These are phyloP conservation scores for Morpho achilles DNA, from an alignment of 2,888 invertebrate species.

Conservation along the genomic window DNA sequence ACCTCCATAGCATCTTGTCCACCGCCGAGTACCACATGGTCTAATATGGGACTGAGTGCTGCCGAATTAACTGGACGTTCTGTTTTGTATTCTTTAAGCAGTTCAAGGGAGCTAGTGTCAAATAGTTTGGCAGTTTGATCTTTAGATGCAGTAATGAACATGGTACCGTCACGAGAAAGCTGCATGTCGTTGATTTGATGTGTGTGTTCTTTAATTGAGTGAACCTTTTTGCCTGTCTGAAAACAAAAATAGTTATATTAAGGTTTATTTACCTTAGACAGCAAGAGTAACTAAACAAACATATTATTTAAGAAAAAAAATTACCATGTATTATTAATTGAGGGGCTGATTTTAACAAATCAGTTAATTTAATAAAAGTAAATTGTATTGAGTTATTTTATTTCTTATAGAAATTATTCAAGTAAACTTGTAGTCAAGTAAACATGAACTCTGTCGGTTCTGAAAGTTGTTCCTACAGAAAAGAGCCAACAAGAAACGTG, in stretches of 20 bases:
- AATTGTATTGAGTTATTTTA: too few relatives aligned
- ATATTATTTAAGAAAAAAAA: too few relatives aligned
- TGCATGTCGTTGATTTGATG: constrained; percentile 98
- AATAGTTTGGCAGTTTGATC: constrained; percentile 97
- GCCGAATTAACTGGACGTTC: constrained; percentile 99
- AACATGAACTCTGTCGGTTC: too few relatives aligned
- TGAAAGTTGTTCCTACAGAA: too few relatives aligned
- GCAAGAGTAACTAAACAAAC: too few relatives aligned
- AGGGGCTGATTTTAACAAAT: too few relatives aligned
- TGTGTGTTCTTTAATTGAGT: constrained; percentile 89
- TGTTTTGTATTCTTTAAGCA: constrained; percentile 97
- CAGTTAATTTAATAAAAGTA: too few relatives aligned
- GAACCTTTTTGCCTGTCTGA: constrained; percentile 89
- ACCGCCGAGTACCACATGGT: constrained; percentile 98
- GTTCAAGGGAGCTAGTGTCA: constrained; percentile 91
- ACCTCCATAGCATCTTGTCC: constrained; percentile 99
- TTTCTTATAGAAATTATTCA: too few relatives aligned
- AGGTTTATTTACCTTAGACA: neutral
- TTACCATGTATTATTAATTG: too few relatives aligned
- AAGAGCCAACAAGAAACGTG: too few relatives aligned
- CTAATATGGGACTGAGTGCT: constrained; percentile 95
- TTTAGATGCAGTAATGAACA: constrained; percentile 98
- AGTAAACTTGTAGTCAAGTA: too few relatives aligned
- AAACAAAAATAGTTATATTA: constrained; percentile 1
- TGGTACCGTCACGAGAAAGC: constrained; percentile 92